Conservation (phyloP, 2,888 invertebrate species). For the Caenorhabditis zanzibari region DNA sequence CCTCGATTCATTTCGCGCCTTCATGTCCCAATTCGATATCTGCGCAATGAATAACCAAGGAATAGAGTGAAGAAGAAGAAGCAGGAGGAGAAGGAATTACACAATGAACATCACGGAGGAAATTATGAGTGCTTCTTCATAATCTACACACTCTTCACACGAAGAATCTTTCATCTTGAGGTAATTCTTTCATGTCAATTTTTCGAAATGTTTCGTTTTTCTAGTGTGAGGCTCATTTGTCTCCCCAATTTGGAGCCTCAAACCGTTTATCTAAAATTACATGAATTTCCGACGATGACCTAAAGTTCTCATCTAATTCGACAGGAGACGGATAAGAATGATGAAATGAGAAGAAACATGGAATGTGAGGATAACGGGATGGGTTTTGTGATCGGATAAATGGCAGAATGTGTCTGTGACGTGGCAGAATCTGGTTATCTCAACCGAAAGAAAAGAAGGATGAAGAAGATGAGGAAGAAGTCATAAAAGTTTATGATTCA, state of each 20-base stretch:
- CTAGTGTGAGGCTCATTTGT: background rate
- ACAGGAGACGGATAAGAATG: conserved; percentile 48
- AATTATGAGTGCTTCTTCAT: conserved; percentile 44
- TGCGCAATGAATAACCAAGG: conserved; percentile 59
- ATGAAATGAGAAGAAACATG: conserved; percentile 29
- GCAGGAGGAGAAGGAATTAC: conserved; percentile 45
- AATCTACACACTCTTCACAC: background rate
- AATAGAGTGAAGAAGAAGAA: background rate
- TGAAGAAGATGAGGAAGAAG: conserved; percentile 17
- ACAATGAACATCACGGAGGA: conserved; percentile 38
- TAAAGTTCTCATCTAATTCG: conserved; percentile 52
- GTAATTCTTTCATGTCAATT: background rate
- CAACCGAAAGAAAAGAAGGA: conserved; percentile 17
- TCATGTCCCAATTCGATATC: conserved; percentile 64
- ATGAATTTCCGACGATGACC: conserved; percentile 33
- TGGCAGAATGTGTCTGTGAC: conserved; percentile 45
- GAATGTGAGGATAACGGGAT: conserved; percentile 40
- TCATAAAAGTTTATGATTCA: conserved; percentile 55
- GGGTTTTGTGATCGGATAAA: conserved; percentile 12
- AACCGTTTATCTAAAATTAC: background rate
- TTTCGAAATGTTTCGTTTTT: background rate
- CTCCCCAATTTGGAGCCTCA: background rate
- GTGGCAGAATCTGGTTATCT: conserved; percentile 58
- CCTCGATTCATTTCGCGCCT: conserved; percentile 58
- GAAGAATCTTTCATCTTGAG: background rate